Evolutionary conservation across 2,888 invertebrate species (phyloP), one percentile per base, ranked within the genome.

Genomic region (Cenopis cana): DNA sequence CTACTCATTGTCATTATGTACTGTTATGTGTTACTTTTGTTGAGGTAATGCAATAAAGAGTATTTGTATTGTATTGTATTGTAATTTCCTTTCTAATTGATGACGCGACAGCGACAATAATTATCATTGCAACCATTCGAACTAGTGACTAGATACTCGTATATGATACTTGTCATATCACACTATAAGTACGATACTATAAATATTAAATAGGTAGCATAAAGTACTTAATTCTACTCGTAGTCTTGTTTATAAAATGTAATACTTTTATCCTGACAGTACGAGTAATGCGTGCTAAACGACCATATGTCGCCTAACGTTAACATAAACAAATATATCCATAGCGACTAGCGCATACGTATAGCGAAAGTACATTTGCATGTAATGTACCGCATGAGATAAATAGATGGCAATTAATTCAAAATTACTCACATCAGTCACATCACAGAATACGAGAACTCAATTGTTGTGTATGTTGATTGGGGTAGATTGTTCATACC

Each of bases 341-440:
- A 50, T 64, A 62, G 2, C 24, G n/a, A 36, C 24, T 24, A 14
- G 41, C n/a, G 46, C 14, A 41, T 20, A 59, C 17, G n/a, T 46
- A 60, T 46, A 36, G 65, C 65, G 70, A 65, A 70, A 70, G 65
- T 65, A 52, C 12, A 65, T 70, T 70, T n/a, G n/a, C n/a, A n/a
- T n/a, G 59, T 46, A 65, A 60, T 70, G 33, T 64, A 14, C 36
- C 36, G 1, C 33, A 33, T 56, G 11, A 17, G 46, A 46, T 33
- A 17, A 11, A 33, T 33, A 33, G 36, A 36, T 64, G 4, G 20
- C 18, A 64, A n/a, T 54, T 29, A 46, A 18, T 62, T 1, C n/a
- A n/a, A 46, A 46, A 46, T 46, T n/a, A 46, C 46, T 29, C 14
- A 29, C 12, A 29, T 55, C 54, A 55, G n/a, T 55, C 24, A 54